Evolutionary conservation across 2,113 vertebrate genomes (phyloP), one percentile per base, ranked within the genome.

Genomic region (Addax nasomaculatus): DNA sequence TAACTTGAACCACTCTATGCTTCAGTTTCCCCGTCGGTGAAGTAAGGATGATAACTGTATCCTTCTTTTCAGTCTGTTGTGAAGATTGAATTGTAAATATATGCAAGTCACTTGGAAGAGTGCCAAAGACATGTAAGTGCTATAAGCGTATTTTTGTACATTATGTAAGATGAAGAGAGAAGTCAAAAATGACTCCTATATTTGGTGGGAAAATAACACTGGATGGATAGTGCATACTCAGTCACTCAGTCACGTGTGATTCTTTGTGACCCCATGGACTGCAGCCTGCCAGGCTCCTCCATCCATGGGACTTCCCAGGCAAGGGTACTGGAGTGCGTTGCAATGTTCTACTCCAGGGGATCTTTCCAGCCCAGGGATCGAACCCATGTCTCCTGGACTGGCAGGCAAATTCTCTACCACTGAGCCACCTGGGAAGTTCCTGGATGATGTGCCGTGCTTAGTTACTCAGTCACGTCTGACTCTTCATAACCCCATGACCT

Each of bases 91-190:
- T 13, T 33, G 13, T 29, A 85, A 76, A 83, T 10, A 17, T 0
- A 10, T 4, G 78, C 4, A 70, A 64, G 85, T 67, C 16, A 23
- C 13, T 2, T 49, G 55, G 14, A 47, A 79, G 14, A 29, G n/a
- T 33, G 30, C 7, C 29, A 67, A 43, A 1, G 45, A 60, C 1
- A 2, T 19, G 4, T 8, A 5, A 1, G 15, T 25, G n/a, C 8
- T 86, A 0, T 30, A 6, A 6, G 23, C 10, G 3, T 51, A 60
- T 8, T 36, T 36, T 8, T 62, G 78, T 27, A 8, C 15, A 13
- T 14, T 14, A 33, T 60, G 30, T 21, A 88, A 85, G 55, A 39
- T 15, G 33, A 70, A 49, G 7, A 80, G 2, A 80, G 33, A 19
- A 70, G 58, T 12, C 39, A 80, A 53, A 45, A 47, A 14, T 13